These are phyloP conservation scores for Anolis apletophallus DNA, from an alignment of 2,797 vertebrate species.

Conservation along the genomic window DNA sequence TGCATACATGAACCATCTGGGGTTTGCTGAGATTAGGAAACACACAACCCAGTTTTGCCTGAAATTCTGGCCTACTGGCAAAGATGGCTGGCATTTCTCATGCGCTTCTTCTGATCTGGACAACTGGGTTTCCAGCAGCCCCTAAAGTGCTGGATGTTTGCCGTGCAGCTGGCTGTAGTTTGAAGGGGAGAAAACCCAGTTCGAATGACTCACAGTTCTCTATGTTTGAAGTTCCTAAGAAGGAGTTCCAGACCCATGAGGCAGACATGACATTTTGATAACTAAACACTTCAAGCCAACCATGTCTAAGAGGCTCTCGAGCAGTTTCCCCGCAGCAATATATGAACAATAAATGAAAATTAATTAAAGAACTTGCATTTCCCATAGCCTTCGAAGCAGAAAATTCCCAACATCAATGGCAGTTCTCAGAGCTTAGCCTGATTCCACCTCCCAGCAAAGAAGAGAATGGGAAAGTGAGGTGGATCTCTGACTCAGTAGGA, in stretches of 20 bases:
- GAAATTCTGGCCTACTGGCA: not conserved
- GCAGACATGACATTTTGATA: constrained; percentile 30
- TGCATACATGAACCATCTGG: not conserved
- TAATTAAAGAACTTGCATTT: not conserved
- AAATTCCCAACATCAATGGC: not conserved
- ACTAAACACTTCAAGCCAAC: constrained; percentile 16
- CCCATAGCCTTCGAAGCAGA: not conserved
- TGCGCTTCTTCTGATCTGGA: constrained; percentile 23
- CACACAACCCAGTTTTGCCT: not conserved
- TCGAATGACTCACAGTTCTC: not conserved
- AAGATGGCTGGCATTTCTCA: constrained; percentile 28
- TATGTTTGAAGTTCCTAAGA: not conserved
- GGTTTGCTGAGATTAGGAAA: not conserved
- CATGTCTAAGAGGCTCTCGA: constrained; percentile 1
- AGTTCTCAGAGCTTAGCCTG: not conserved
- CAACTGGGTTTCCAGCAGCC: not conserved
- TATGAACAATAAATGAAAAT: not conserved
- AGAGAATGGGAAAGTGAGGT: not conserved
- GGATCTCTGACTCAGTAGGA: not conserved
- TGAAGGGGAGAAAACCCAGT: not conserved
- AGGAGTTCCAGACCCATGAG: not conserved
- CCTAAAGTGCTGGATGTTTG: not conserved
- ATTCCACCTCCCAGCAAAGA: not conserved
- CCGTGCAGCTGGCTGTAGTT: not conserved
- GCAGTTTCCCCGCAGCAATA: not conserved